Percentiles rank a stretch among this genome's conserved stretches.
Conservation (phyloP, 2,888 invertebrate species). For the Agrotis ipsilon region DNA sequence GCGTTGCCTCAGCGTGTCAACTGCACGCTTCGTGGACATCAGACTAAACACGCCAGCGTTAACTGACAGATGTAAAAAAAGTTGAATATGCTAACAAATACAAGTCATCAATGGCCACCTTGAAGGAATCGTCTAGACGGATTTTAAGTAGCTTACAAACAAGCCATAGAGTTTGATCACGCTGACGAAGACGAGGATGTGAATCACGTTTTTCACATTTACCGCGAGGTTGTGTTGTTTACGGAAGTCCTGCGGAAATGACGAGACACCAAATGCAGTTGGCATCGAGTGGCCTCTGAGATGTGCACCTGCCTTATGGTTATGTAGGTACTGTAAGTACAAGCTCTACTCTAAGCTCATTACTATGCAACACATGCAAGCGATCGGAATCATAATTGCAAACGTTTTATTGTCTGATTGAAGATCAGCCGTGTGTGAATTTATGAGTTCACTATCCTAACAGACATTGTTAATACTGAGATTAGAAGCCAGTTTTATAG, state of each 20-base stretch:
- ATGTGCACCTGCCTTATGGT: slow-evolving; percentile 54
- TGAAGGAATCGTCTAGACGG: slow-evolving; percentile 28
- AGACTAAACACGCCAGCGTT: slow-evolving; percentile 27
- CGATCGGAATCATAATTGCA: slow-evolving; percentile 52
- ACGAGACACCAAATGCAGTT: slow-evolving; percentile 67
- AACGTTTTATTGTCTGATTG: slow-evolving; percentile 59
- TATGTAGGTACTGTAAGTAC: slow-evolving; percentile 20
- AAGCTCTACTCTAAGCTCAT: slow-evolving; percentile 19
- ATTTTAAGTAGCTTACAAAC: slow-evolving; percentile 29
- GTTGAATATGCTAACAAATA: slow-evolving; percentile 34
- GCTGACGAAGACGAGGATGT: slow-evolving; percentile 39
- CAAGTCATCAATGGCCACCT: slow-evolving; percentile 29
- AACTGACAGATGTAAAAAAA: slow-evolving; percentile 42
- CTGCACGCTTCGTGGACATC: slow-evolving; percentile 7
- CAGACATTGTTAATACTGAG: slow-evolving; percentile 31
- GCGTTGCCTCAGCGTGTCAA: slow-evolving; percentile 18
- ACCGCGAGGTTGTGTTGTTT: slow-evolving; percentile 69
- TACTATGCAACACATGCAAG: slow-evolving; percentile 55
- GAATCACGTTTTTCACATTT: slow-evolving; percentile 61
- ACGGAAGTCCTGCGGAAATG: slow-evolving; percentile 77
- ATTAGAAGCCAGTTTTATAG: slow-evolving; percentile 27
- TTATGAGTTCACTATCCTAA: slow-evolving; percentile 57
- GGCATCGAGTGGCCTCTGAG: slow-evolving; percentile 53
- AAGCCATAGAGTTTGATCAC: slow-evolving; percentile 34
- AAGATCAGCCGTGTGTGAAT: slow-evolving; percentile 50